These are phyloP conservation scores for Trachelus stipa DNA, from an alignment of 2,888 invertebrate genomes.

Conservation along the genomic window DNA sequence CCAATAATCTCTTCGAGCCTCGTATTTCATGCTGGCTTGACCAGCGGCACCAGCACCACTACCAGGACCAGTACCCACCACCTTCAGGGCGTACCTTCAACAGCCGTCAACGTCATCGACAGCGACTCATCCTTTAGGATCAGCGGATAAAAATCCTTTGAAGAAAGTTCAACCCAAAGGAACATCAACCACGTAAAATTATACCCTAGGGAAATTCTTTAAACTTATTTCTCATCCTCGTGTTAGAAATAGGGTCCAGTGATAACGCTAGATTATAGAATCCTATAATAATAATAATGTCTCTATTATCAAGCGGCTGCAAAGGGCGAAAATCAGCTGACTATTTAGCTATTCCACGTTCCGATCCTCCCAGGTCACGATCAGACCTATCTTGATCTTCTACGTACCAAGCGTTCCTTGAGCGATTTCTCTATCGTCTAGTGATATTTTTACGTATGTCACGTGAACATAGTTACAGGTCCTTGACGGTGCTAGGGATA, in stretches of 20 bases:
- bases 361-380: background rate
- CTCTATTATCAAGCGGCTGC: background rate
- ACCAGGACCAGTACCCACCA: background rate
- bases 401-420: background rate
- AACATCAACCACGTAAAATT: background rate
- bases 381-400: background rate
- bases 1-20: slow-evolving; percentile 41
- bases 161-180: background rate
- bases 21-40: slow-evolving; percentile 46
- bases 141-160: background rate
- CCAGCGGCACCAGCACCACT: slow-evolving; percentile 22
- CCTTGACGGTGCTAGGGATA: background rate
- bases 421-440: background rate
- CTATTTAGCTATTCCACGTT: background rate
- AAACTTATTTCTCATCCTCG: background rate
- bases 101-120: background rate
- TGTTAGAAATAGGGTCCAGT: background rate
- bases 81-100: background rate
- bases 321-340: background rate
- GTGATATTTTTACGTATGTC: background rate
- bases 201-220: background rate
- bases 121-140: background rate
- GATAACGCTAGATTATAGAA: background rate
- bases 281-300: background rate
- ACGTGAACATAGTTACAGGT: background rate